Evolutionary conservation across 2,797 vertebrate species (phyloP), one percentile per base, ranked within the genome.

Genomic region (Epinephelus coioides): DNA sequence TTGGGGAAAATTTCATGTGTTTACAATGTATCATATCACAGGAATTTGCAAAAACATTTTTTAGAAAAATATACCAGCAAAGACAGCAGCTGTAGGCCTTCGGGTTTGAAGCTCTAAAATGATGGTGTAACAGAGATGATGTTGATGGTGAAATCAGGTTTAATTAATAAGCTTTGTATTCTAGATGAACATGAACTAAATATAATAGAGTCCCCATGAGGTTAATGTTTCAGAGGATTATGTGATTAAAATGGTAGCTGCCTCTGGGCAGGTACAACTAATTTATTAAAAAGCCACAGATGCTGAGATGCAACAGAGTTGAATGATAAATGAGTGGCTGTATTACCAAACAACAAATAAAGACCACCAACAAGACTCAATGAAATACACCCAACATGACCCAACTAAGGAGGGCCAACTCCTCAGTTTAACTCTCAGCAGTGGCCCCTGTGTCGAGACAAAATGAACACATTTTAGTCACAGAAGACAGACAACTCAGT

Each of bases 141-240:
- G 17, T 14, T 21, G 14, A 6, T 49, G 17, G n/a, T 21, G 14
- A 49, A 38, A 19, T 49, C 1, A 12, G 15, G 14, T 34, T 60
- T 59, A 18, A 18, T 27, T n/a, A 47, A 55, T 10, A 8, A 2
- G n/a, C 12, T 69, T 59, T 8, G 4, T 62, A 34, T 56, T 49
- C 1, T 27, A 55, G 2, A 53, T 17, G 18, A 3, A 44, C 51
- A 18, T 13, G 7, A 78, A 34, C 30, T 49, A 38, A 25, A 69
- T 2, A 46, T 61, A 30, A 59, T 23, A 49, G 17, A 25, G 12
- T 54, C 15, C n/a, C 34, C 19, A 25, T 21, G 19, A 61, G 40
- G 57, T 23, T 68, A 18, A 34, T 54, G 8, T 60, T 38, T 78
- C 5, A 23, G 13, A 64, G 11, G 21, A 71, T 66, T 53, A 47